Evolutionary conservation across 2,797 vertebrate genomes (phyloP).

Genomic region (Myripristis murdjan): DNA sequence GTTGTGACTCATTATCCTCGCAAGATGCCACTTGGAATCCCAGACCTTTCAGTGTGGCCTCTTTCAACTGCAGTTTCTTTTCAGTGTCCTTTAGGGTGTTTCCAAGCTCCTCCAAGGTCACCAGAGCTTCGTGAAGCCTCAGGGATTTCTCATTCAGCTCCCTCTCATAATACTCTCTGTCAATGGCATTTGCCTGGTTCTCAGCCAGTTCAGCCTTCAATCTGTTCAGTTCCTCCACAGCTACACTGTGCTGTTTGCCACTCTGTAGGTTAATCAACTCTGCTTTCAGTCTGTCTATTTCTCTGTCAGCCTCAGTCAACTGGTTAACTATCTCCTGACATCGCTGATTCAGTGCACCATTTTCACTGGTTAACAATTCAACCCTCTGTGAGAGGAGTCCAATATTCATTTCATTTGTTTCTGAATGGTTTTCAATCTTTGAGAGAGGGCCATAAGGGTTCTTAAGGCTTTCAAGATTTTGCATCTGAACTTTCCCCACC

Average conservation of each 20-base stretch:
- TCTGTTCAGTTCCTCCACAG: constrained; percentile 78
- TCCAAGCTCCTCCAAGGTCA: constrained; percentile 84
- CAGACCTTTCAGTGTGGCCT: constrained; percentile 86
- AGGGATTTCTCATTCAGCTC: constrained; percentile 85
- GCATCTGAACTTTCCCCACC: constrained; percentile 81
- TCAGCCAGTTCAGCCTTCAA: constrained; percentile 79
- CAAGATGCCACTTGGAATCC: constrained; percentile 81
- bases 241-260: constrained; percentile 75
- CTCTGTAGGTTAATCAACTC: constrained; percentile 80
- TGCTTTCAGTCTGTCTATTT: constrained; percentile 86
- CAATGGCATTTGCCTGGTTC: constrained; percentile 75
- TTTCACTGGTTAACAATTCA: constrained; percentile 84
- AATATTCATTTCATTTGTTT: constrained; percentile 68
- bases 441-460: constrained; percentile 66
- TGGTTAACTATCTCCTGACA: constrained; percentile 90
- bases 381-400: constrained; percentile 81
- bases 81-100: constrained; percentile 86
- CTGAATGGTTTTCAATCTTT: constrained; percentile 77
- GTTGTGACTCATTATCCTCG: constrained; percentile 58
- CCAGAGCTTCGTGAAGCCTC: constrained; percentile 86
- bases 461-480: constrained; percentile 73
- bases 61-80: constrained; percentile 86
- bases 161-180: constrained; percentile 83
- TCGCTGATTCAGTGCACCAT: constrained; percentile 82
- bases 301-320: constrained; percentile 88